Evolutionary conservation across 2,113 vertebrate species (phyloP).

Genomic region (Eclectus roratus): DNA sequence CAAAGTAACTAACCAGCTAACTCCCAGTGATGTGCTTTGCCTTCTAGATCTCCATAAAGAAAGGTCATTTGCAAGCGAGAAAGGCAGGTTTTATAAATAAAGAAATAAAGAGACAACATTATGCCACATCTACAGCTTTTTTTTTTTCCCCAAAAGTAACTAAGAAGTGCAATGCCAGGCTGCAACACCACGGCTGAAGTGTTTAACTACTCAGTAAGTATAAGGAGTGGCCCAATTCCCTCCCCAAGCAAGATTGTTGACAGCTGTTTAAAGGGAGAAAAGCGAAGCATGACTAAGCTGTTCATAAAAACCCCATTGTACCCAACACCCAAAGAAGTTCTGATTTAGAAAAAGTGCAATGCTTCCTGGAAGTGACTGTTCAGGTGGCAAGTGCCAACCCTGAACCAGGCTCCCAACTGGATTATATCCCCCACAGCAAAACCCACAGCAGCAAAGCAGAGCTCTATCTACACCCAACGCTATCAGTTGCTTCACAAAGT

Average conservation of each 20-base stretch:
- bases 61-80: slow-evolving; percentile 45
- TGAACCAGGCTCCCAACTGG: not conserved
- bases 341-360: not conserved
- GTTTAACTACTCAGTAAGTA: not conserved
- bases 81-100: not conserved
- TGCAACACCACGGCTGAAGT: not conserved
- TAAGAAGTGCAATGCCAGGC: not conserved
- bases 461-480: not conserved
- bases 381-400: not conserved
- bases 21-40: slow-evolving; percentile 31
- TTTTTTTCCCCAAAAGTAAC: not conserved
- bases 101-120: not conserved
- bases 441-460: not conserved
- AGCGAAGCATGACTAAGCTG: slow-evolving; percentile 8
- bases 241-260: not conserved
- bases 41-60: slow-evolving; percentile 30
- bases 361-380: not conserved
- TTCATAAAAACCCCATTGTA: not conserved
- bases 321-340: not conserved
- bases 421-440: not conserved
- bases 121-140: not conserved
- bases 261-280: slow-evolving; percentile 3
- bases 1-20: slow-evolving; percentile 28
- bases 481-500: not conserved
- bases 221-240: not conserved